Conservation (phyloP, 2,888 invertebrate species). For the Aspidiotus rigidus region DNA sequence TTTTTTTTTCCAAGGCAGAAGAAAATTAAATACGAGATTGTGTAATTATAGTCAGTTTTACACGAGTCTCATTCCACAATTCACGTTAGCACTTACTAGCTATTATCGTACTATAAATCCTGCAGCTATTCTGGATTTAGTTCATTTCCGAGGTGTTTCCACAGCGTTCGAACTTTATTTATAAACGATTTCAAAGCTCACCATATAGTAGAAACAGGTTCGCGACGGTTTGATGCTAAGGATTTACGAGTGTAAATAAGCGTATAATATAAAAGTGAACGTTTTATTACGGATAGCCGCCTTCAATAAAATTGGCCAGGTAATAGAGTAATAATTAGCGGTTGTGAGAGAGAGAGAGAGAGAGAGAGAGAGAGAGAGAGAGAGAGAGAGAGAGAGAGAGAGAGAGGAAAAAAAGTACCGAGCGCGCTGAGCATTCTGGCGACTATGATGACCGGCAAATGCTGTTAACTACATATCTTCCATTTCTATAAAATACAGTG, state of each 20-base stretch:
- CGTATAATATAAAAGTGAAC: conserved; percentile 4
- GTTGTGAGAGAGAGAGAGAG: neutral
- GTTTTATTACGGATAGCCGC: conserved; percentile 1
- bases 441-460: too few species aligned
- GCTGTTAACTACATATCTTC: too few species aligned
- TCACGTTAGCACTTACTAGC: neutral
- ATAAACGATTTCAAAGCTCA: neutral
- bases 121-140: neutral
- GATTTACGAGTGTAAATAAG: conserved; percentile 4
- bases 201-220: neutral
- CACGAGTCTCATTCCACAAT: neutral
- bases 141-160: conserved; percentile 3
- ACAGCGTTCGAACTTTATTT: neutral
- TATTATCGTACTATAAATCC: neutral
- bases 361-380: neutral
- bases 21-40: neutral
- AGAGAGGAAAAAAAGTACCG: neutral
- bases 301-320: conserved; percentile 4
- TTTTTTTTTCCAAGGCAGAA: neutral
- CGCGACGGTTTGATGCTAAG: neutral
- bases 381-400: neutral
- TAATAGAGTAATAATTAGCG: conserved; percentile 4
- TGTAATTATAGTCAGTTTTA: neutral
- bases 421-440: too few species aligned
- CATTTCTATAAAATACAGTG: too few species aligned